Conservation (phyloP, 37 sponge, comb jelly and placozoan species). For the Aphrocallistes beatrix region DNA sequence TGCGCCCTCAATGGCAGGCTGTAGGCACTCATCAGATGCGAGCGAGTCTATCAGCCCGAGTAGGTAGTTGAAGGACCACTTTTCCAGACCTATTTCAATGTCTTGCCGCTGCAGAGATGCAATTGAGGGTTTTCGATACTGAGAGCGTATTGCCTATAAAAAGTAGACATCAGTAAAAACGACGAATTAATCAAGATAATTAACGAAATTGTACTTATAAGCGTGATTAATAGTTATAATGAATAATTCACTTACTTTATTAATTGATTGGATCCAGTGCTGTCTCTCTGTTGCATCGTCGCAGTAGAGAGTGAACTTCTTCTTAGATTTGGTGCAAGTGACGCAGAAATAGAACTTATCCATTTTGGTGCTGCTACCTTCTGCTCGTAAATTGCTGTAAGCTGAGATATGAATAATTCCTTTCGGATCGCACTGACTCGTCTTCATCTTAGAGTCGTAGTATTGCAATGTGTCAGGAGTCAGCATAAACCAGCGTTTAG, state of each 20-base stretch:
- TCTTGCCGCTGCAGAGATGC: neutral
- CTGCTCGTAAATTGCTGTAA: neutral
- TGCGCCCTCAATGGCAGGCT: neutral
- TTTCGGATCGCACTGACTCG: neutral
- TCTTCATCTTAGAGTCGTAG: slow-evolving; percentile 4
- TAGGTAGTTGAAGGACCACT: slow-evolving; percentile 16
- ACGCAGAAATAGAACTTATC: neutral
- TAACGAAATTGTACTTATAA: neutral
- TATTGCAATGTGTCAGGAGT: neutral
- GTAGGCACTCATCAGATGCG: neutral
- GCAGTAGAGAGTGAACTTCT: neutral
- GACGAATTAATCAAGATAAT: too few relatives aligned
- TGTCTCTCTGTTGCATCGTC: slow-evolving; percentile 10
- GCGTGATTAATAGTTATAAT: neutral
- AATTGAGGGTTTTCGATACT: neutral
- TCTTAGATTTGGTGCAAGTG: slow-evolving; percentile 1
- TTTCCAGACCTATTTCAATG: slow-evolving; percentile 6
- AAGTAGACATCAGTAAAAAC: too few relatives aligned
- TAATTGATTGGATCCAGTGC: neutral
- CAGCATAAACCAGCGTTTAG: slow-evolving; percentile 8
- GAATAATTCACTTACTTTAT: neutral
- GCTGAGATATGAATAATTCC: neutral
- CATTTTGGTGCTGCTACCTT: neutral
- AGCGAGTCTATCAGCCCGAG: neutral
- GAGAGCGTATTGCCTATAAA: neutral